phyloP scores from a whole-genome alignment of 2,113 vertebrate genomes.

The Pluvialis apricaria region DNA sequence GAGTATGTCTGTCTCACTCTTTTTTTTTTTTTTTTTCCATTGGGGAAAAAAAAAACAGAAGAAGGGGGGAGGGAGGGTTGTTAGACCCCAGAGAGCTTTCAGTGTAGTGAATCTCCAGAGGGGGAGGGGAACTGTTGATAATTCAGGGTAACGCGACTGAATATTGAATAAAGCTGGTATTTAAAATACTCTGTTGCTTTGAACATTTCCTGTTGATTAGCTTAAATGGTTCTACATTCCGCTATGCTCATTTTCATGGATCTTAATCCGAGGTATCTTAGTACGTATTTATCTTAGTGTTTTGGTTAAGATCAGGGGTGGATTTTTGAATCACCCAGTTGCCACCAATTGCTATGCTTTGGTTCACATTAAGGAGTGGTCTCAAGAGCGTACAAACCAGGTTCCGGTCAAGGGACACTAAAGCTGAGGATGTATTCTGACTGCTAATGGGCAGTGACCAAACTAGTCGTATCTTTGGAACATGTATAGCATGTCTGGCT shows the following conservation, averaged over 20 bases:
- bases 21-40: neutral
- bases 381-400: neutral
- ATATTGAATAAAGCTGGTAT: neutral
- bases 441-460: neutral
- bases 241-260: neutral
- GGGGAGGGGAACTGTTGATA: neutral
- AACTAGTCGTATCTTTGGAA: neutral
- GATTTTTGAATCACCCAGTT: neutral
- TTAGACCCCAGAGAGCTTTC: neutral
- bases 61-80: accelerated
- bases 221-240: neutral
- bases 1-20: neutral
- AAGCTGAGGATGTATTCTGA: neutral
- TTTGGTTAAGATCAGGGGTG: neutral
- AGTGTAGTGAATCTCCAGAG: neutral
- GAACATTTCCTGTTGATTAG: neutral
- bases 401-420: neutral
- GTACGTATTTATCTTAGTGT: neutral
- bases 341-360: neutral
- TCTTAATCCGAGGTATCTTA: neutral
- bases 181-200: neutral
- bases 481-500: accelerated
- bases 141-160: neutral
- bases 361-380: neutral
- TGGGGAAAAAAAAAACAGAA: neutral